These are phyloP conservation scores for Pristionchus fissidentatus DNA, from an alignment of 2,888 invertebrate species.

Conservation along the genomic window DNA sequence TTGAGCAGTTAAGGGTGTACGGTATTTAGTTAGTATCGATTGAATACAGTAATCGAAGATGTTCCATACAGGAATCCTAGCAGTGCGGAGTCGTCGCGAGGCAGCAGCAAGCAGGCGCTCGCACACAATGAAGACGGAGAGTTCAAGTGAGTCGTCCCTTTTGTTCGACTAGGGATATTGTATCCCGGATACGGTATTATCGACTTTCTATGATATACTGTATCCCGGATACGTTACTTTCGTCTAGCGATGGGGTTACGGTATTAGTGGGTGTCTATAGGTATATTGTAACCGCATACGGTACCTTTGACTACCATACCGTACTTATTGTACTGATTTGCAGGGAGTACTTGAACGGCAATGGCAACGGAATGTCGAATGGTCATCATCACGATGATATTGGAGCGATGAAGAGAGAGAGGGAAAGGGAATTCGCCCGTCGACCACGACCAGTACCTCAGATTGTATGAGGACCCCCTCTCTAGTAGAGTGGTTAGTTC, in stretches of 20 bases:
- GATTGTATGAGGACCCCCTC: conserved; percentile 21
- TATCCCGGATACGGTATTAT: neutral
- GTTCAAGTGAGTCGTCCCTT: conserved; percentile 45
- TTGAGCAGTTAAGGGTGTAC: too few species aligned
- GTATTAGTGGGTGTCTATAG: neutral
- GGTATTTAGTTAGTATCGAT: neutral
- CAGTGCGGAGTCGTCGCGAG: conserved; percentile 17
- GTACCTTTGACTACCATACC: neutral
- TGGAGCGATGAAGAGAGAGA: conserved; percentile 46
- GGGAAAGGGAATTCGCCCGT: conserved; percentile 41
- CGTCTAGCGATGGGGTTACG: neutral
- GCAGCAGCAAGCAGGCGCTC: conserved; percentile 47
- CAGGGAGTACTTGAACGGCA: conserved; percentile 43
- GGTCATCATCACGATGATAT: conserved; percentile 39
- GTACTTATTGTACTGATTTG: neutral
- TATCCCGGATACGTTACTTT: neutral
- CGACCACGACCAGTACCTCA: conserved; percentile 34
- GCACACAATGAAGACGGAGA: conserved; percentile 48
- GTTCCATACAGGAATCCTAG: neutral
- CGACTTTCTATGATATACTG: neutral
- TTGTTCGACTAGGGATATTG: neutral
- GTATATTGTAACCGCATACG: neutral
- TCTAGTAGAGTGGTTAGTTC: neutral
- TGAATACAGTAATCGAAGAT: neutral
- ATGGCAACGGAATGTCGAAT: conserved; percentile 32